Base-by-base conservation (phyloP, 92 coral and sea anemone species). In the Actinernus sp. region DNA sequence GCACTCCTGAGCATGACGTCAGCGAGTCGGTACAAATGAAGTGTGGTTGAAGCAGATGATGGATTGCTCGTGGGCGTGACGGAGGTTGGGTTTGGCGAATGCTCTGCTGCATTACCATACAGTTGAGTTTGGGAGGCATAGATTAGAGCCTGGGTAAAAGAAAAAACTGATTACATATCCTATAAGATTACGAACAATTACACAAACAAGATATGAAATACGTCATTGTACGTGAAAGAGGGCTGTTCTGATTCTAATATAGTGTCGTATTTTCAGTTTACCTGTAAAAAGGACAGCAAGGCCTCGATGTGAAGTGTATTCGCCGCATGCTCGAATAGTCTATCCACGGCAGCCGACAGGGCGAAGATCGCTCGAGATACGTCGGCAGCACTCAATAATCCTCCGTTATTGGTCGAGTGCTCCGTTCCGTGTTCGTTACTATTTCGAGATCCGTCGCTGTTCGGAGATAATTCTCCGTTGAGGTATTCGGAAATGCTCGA, bases 301-400 rank as follows among this genome's bases (percentile, higher is more conserved):
- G 94, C 89, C 8, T 81, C 83, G 10, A 90, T 74, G 47, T 86
- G 84, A 1, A 95, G 82, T 4, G 95, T 87, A 50, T 95, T 91
- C 3, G 99, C 99, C 17, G 99, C 97, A 52, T 91, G 96, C 45
- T 95, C 99, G 32, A 95, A 95, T 58, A 95, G 69, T 24, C 99
- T 88, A 78, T 95, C 99, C 14, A 95, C 99, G 0, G 99, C 93
- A 1, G 96, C 97, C 0, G 99, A 91, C 32, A 95, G 88, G 12
- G 99, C 99, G 78, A 87, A 95, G 40, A 95, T 85, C 3, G 99
- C 99, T 2, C 99, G 87, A 0, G 99, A 95, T 9, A 91, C 99
- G 51, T 95, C 99, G 25, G 83, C 86, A 12, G 92, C 74, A 11
- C 82, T 79, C 68, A 95, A 38, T n/a, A 91, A 59, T 17, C 96